These are phyloP conservation scores for Amphipyra berbera DNA, from an alignment of 2,888 invertebrate species.

Conservation along the genomic window DNA sequence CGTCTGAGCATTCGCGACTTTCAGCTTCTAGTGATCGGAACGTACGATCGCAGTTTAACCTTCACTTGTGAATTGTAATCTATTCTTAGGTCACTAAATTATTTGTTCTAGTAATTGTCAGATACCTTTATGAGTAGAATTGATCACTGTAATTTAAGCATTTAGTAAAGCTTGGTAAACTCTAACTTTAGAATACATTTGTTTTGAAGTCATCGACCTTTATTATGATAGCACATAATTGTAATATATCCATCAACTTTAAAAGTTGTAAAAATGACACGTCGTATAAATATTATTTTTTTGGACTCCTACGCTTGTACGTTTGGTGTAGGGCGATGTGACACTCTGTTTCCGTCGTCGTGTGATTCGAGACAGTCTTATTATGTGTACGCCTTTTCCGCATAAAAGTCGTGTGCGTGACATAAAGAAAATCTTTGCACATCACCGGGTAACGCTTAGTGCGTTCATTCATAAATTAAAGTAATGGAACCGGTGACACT, in stretches of 20 bases:
- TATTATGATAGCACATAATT: slow-evolving; percentile 31
- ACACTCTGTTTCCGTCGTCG: slow-evolving; percentile 50
- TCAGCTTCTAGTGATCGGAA: slow-evolving; percentile 62
- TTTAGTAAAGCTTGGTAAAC: slow-evolving; percentile 3
- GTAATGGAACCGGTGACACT: slow-evolving; percentile 65
- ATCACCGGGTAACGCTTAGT: slow-evolving; percentile 53
- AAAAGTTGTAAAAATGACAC: slow-evolving; percentile 49
- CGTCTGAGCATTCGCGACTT: slow-evolving; percentile 37
- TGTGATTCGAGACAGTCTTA: slow-evolving; percentile 31
- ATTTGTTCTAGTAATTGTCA: slow-evolving; percentile 65
- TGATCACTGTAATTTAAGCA: slow-evolving; percentile 15
- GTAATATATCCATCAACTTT: slow-evolving; percentile 51
- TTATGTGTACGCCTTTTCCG: slow-evolving; percentile 38
- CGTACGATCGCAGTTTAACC: slow-evolving; percentile 61
- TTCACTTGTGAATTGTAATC: slow-evolving; percentile 65
- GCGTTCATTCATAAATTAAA: slow-evolving; percentile 75
- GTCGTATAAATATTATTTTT: slow-evolving; percentile 42
- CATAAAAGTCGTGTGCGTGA: slow-evolving; percentile 41
- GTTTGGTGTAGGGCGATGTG: slow-evolving; percentile 46
- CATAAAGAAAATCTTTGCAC: slow-evolving; percentile 52
- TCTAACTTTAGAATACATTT: slow-evolving; percentile 10
- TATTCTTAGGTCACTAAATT: slow-evolving; percentile 67
- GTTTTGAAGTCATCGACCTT: slow-evolving; percentile 46
- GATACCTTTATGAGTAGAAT: slow-evolving; percentile 19
- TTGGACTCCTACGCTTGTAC: slow-evolving; percentile 30